A percentile compares a stretch with the other conserved stretches of the same genome.
Conservation (phyloP, 2,797 vertebrate genomes). For the Hafferia zeledoni region DNA sequence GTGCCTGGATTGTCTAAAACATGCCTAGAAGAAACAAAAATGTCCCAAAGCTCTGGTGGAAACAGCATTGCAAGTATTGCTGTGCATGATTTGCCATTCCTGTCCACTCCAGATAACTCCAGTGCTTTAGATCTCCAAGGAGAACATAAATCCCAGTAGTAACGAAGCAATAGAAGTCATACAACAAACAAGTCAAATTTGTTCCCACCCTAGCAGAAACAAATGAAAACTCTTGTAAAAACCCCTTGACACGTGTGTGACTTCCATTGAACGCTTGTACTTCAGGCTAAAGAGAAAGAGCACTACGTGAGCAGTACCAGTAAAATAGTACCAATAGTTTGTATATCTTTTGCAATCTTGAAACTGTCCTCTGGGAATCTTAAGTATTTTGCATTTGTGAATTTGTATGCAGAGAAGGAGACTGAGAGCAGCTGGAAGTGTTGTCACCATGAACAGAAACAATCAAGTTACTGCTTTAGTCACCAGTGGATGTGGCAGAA, state of each 20-base stretch:
- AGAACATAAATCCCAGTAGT: background rate
- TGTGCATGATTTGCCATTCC: background rate
- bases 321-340: background rate
- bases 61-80: background rate
- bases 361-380: constrained; percentile 19
- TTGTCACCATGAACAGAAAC: background rate
- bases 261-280: background rate
- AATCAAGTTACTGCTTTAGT: constrained; percentile 34
- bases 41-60: background rate
- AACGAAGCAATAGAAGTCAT: background rate
- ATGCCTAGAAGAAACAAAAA: background rate
- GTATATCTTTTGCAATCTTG: background rate
- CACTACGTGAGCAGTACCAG: background rate
- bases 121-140: background rate
- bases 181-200: background rate
- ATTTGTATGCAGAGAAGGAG: constrained; percentile 51
- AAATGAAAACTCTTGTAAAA: background rate
- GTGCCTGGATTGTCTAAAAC: background rate
- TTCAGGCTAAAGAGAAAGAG: background rate
- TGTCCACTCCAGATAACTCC: background rate
- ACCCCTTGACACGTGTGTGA: background rate
- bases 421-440: constrained; percentile 17
- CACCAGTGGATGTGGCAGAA: background rate
- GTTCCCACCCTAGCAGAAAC: background rate
- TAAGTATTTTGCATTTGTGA: constrained; percentile 1